A percentile compares a stretch with the other conserved stretches of the same genome.
Evolutionary conservation across 64 coral and sea anemone species (phyloP).

Genomic region (Pocillopora damicornis): DNA sequence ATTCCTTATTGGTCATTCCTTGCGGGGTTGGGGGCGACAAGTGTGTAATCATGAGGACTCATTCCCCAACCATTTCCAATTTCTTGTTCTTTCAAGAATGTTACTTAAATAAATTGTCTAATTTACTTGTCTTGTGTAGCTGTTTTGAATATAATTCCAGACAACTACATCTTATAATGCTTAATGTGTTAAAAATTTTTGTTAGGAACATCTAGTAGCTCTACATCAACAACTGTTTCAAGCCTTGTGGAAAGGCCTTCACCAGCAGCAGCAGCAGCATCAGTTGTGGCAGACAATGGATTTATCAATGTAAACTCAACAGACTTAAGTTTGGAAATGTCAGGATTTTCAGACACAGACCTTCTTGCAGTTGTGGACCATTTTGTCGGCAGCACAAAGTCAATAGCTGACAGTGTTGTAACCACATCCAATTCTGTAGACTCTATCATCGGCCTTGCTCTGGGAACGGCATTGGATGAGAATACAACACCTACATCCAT

Average conservation of each 20-base stretch:
- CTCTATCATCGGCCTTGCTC: slow-evolving; percentile 33
- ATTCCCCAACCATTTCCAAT: no score
- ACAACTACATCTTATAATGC: no score
- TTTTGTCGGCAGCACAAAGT: slow-evolving; percentile 12
- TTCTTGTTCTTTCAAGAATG: no score
- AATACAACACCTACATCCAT: neutral
- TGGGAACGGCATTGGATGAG: slow-evolving; percentile 16
- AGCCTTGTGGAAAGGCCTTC: neutral
- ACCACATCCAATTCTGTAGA: slow-evolving; percentile 36
- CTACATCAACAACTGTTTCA: neutral
- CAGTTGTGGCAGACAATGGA: neutral
- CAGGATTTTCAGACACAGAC: slow-evolving; percentile 10
- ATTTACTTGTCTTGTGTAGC: no score
- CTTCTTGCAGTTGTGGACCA: slow-evolving; percentile 41
- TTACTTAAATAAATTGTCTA: no score
- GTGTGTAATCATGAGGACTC: no score
- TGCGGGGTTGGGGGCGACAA: no score
- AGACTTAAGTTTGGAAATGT: neutral
- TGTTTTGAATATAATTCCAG: no score
- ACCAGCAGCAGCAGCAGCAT: neutral
- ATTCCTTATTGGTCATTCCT: no score
- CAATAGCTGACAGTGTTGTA: neutral
- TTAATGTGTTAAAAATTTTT: neutral
- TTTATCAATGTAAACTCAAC: neutral
- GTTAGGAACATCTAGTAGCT: neutral